phyloP scores from a whole-genome alignment of 2,797 vertebrate genomes.

The Helostoma temminkii region DNA sequence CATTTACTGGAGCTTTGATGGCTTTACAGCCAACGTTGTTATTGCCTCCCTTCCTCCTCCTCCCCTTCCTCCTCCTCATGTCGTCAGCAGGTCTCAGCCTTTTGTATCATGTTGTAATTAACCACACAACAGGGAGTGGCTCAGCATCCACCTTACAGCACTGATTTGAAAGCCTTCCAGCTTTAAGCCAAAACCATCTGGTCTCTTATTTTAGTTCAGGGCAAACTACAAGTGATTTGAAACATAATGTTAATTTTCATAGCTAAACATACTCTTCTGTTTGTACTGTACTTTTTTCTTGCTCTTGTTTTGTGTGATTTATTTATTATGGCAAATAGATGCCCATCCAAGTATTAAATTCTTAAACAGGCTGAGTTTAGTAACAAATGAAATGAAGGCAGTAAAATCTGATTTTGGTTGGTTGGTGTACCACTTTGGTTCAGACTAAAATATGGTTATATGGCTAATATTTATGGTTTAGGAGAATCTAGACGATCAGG shows the following conservation, averaged over 20 bases:
- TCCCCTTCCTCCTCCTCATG: constrained; percentile 23
- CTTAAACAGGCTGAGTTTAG: too few relatives aligned
- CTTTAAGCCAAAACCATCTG: constrained; percentile 68
- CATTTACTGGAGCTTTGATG: constrained; percentile 80
- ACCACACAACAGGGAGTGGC: constrained; percentile 66
- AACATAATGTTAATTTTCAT: constrained; percentile 15
- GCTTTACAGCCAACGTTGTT: constrained; percentile 78
- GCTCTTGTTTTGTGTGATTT: constrained; percentile 11
- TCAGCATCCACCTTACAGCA: constrained; percentile 56
- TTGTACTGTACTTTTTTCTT: neutral
- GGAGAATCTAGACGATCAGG: neutral
- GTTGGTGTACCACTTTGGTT: neutral
- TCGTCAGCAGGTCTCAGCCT: constrained; percentile 70
- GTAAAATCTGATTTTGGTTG: neutral
- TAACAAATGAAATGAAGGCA: neutral
- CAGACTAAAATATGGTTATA: neutral
- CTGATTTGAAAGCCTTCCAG: constrained; percentile 49
- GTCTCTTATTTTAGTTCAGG: constrained; percentile 30
- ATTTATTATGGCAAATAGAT: neutral
- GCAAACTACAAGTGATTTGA: constrained; percentile 29
- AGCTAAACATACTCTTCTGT: constrained; percentile 20
- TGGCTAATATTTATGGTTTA: too few relatives aligned
- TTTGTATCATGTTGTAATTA: constrained; percentile 81
- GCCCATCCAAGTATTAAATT: neutral
- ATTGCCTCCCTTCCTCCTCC: constrained; percentile 52